Base-by-base conservation (phyloP, 2,113 vertebrate genomes). In the Corapipo altera region DNA sequence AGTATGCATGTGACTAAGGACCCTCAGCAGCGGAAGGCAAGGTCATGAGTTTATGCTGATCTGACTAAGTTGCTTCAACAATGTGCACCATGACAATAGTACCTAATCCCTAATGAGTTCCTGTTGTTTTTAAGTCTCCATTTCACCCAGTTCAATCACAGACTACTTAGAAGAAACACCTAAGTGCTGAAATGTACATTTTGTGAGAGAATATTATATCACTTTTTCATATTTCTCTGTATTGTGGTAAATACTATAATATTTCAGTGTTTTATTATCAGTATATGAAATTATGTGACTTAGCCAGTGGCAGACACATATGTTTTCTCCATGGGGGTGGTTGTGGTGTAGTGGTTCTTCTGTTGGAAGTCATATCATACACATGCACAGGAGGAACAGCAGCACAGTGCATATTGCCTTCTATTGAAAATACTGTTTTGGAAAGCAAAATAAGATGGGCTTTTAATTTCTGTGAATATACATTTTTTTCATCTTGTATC, bases 1-100 rank as follows among this genome's bases (percentile, higher is more conserved):
- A 92, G 69, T 71, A 11, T 52, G 61, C 65, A 43, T 89, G 86
- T 92, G 76, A 84, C 83, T 84, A 37, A 92, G 76, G 95, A 92
- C 48, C 61, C 84, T 93, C 86, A 61, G 51, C 43, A 81, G 65
- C 9, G 3, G 65, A 89, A 88, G 62, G 32, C 46, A 59, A 82
- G 86, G 86, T 92, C 61, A 8, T 54, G 69, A 64, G 43, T 88
- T 93, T 74, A 27, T 35, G 55, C 59, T 80, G 78, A 62, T 83
- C 88, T 11, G 15, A 59, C 89, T 75, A 73, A 64, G 55, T 91
- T 90, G 41, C 55, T 71, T 87, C 61, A 80, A 43, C 79, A 35
- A 3, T 32, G 48, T 74, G 65, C 46, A 46, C 70, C 65, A n/a
- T 75, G 66, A 58, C 89, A 89, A 65, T 82, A 62, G 61, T 58